Conservation (phyloP, 2,797 vertebrate species). For the Columba guinea region DNA sequence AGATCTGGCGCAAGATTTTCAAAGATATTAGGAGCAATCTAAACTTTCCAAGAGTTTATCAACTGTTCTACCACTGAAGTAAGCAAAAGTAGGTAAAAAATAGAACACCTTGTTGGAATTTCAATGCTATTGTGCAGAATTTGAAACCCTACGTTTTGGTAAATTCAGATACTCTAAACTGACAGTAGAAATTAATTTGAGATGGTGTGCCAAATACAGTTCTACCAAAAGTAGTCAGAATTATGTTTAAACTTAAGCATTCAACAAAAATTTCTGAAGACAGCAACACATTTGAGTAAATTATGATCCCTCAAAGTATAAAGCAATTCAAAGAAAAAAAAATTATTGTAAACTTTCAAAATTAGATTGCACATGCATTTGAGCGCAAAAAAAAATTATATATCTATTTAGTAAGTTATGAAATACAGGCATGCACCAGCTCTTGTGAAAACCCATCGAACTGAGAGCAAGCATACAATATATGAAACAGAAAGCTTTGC, state of each 20-base stretch:
- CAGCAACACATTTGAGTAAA: background rate
- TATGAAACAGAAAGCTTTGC: background rate
- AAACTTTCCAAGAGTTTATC: background rate
- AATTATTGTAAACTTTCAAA: background rate
- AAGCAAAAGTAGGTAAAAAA: background rate
- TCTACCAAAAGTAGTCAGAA: background rate
- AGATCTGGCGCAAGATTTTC: slow-evolving; percentile 19
- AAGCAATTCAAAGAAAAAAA: background rate
- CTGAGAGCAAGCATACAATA: background rate
- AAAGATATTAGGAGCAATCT: background rate
- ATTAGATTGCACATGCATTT: background rate
- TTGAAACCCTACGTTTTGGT: background rate
- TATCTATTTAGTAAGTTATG: background rate
- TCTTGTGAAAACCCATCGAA: background rate
- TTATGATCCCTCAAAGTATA: background rate
- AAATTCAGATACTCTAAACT: background rate
- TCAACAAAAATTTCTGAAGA: background rate
- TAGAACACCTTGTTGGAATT: background rate
- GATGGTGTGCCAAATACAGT: background rate
- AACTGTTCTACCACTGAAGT: background rate
- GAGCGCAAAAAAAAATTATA: background rate
- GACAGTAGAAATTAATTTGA: background rate
- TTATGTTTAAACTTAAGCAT: background rate
- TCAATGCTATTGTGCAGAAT: background rate
- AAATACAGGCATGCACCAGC: background rate